phyloP scores from a whole-genome alignment of 2,113 vertebrate species.

The Hiodon tergisus region DNA sequence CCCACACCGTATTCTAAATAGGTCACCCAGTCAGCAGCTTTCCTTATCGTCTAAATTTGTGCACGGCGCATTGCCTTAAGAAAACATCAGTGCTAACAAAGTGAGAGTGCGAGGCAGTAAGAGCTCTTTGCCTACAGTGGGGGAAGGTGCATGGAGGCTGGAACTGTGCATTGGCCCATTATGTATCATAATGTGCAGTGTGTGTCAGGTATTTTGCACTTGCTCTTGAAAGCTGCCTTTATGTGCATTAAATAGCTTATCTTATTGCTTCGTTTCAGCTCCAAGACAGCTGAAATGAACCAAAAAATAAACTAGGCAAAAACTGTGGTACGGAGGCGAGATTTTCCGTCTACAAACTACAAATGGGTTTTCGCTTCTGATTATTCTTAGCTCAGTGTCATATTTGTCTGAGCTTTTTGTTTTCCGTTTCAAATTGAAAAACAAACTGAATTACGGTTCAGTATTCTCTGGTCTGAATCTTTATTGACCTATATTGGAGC shows the following conservation, averaged over 20 bases:
- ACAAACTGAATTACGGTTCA: too few relatives aligned
- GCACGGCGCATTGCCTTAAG: not conserved
- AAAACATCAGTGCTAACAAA: constrained; percentile 3
- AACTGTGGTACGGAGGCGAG: too few relatives aligned
- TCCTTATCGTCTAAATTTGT: not conserved
- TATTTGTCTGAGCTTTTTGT: too few relatives aligned
- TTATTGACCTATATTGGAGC: not conserved
- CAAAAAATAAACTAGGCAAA: too few relatives aligned
- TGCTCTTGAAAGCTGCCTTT: not conserved
- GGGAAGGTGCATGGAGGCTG: not conserved
- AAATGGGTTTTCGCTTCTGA: too few relatives aligned
- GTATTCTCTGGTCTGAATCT: not conserved
- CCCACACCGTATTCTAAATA: not conserved
- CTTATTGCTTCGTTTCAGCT: too few relatives aligned
- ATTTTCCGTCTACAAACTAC: too few relatives aligned
- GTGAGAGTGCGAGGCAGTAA: too few relatives aligned
- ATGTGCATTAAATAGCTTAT: too few relatives aligned
- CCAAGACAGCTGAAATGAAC: too few relatives aligned
- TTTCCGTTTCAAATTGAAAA: too few relatives aligned
- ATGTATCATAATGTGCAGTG: not conserved
- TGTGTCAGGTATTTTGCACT: not conserved
- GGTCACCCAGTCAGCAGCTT: constrained; percentile 6
- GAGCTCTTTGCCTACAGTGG: not conserved
- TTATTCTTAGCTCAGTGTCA: too few relatives aligned
- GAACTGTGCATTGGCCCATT: not conserved